A percentile compares a stretch with the other conserved stretches of the same genome.
phyloP scores from a whole-genome alignment of 1,140 invertebrate species.

The Polyergus mexicanus region DNA sequence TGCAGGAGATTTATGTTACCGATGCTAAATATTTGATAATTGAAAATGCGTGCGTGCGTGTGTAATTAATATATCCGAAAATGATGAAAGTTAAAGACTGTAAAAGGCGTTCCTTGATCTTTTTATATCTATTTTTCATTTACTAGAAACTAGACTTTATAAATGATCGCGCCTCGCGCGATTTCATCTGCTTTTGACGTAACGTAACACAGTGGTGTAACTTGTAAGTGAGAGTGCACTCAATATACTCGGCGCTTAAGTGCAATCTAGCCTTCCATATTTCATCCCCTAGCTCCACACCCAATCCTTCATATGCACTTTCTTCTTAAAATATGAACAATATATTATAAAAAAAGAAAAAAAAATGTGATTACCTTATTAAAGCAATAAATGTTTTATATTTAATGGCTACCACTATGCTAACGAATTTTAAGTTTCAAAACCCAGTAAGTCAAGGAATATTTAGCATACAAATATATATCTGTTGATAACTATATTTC shows the following conservation, averaged over 20 bases:
- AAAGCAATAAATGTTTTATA: neutral
- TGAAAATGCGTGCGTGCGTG: neutral
- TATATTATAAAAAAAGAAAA: neutral
- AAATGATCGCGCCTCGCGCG: neutral
- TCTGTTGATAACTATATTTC: neutral
- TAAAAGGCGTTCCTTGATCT: neutral
- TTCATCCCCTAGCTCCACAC: neutral
- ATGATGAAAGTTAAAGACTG: neutral
- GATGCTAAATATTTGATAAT: neutral
- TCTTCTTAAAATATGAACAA: neutral
- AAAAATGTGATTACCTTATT: neutral
- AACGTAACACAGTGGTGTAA: neutral
- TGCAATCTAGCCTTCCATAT: conserved; percentile 1
- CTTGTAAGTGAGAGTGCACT: neutral
- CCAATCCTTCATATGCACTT: neutral
- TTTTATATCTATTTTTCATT: neutral
- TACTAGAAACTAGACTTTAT: conserved; percentile 1
- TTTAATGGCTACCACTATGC: neutral
- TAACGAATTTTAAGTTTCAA: neutral
- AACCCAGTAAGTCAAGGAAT: neutral
- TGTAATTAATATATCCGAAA: neutral
- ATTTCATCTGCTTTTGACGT: conserved; percentile 16
- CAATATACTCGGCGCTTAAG: neutral
- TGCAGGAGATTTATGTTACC: neutral
- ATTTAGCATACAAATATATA: neutral